Conservation (phyloP, 2,888 invertebrate species). For the Caenorhabditis sinica region DNA sequence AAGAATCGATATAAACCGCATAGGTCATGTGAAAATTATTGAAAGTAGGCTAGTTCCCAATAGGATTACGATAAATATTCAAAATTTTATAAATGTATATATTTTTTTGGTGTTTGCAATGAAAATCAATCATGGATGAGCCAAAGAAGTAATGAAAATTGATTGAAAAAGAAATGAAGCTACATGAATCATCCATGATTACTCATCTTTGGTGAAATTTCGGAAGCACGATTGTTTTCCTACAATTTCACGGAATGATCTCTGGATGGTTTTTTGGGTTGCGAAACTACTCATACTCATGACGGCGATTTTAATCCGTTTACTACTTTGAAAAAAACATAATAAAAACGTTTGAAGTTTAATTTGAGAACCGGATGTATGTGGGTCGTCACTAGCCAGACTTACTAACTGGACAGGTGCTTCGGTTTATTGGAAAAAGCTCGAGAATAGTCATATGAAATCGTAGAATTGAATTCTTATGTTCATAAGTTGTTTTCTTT, state of each 20-base stretch:
- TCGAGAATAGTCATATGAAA: too few species aligned
- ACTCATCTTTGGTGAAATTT: background rate
- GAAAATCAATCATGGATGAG: too few species aligned
- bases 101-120: too few species aligned
- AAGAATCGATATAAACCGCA: background rate
- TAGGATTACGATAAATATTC: background rate
- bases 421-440: background rate
- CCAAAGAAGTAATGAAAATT: too few species aligned
- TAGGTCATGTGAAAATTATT: background rate
- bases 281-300: background rate
- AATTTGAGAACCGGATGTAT: background rate
- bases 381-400: background rate
- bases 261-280: background rate
- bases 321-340: background rate
- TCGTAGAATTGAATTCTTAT: too few species aligned
- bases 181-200: background rate
- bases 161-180: too few species aligned
- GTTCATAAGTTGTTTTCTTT: too few species aligned
- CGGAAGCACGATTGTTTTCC: background rate
- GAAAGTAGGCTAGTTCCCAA: background rate
- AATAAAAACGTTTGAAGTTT: background rate
- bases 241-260: conserved; percentile 1
- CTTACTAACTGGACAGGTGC: background rate
- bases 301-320: background rate
- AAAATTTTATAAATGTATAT: too few species aligned